phyloP scores from a whole-genome alignment of 2,888 invertebrate genomes.

The Trypoxylon attenuatum region DNA sequence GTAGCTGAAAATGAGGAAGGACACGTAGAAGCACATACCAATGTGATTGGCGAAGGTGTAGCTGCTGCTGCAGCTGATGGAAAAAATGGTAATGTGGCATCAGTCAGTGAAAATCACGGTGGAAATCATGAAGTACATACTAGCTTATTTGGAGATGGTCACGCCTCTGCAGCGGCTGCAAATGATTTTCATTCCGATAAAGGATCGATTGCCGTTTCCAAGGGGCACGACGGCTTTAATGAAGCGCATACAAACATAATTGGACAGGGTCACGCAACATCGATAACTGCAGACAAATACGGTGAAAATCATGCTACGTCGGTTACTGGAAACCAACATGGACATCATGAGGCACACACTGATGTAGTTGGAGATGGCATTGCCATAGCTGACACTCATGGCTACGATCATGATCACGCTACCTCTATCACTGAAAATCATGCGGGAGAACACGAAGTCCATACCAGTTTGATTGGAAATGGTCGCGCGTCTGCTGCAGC shows the following conservation, averaged over 20 bases:
- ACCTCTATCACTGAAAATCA: background rate
- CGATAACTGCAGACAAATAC: background rate
- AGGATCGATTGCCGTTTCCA: background rate
- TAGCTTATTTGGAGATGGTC: background rate
- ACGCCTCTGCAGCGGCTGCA: background rate
- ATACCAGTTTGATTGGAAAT: background rate
- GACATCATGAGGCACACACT: background rate
- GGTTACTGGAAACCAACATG: background rate
- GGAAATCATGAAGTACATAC: background rate
- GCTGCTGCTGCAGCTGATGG: background rate
- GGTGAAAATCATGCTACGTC: background rate
- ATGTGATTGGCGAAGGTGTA: background rate
- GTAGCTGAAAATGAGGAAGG: background rate
- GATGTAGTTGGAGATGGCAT: background rate
- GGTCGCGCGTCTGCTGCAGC: background rate
- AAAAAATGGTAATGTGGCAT: background rate
- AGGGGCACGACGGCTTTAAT: background rate
- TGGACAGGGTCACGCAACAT: background rate
- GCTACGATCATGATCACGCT: background rate
- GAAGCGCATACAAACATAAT: background rate
- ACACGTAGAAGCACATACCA: background rate
- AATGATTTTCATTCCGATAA: background rate
- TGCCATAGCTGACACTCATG: background rate
- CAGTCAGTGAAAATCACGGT: background rate
- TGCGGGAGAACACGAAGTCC: background rate